Evolutionary conservation across 1,140 invertebrate species (phyloP), one percentile per base, ranked within the genome.

Genomic region (Zaprionus ornatus): DNA sequence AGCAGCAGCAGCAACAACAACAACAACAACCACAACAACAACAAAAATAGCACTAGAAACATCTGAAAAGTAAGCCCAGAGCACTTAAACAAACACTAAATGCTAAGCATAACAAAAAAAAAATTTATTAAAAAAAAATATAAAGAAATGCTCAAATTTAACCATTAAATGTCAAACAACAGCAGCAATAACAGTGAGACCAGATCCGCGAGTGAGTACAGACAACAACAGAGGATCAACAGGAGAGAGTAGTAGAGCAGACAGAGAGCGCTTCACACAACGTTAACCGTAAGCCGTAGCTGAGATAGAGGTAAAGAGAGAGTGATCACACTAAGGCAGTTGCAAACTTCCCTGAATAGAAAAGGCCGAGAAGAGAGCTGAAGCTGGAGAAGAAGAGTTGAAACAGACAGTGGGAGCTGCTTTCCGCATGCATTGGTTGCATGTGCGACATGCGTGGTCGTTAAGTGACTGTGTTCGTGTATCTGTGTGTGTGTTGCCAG

Each of bases 131-230:
- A 55, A 64, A 48, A 69, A 86, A 81, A 61, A 73, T 55, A 45
- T 54, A 50, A 69, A 70, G 48, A 68, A 87, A 83, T 88, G 84
- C 84, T 84, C 80, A 84, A 88, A 73, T 74, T 78, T 56, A 60
- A 74, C 62, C 72, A 67, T 80, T 87, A 69, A 80, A 88, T 88
- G 83, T 88, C 80, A 87, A 78, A 65, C 79, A 62, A 62, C 35
- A 63, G 50, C 56, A 67, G n/a, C 62, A 77, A 25, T 42, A 54
- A 6, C 65, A 77, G 29, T 27, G 40, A 42, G 40, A 63, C 50
- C 52, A 59, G 40, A 45, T 45, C n/a, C 40, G 57, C 55, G 67
- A 61, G 61, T 35, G 52, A 45, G 19, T 23, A 50, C 45, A 19
- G 45, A 50, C 19, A 50, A 50, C 19, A 50, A 23, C 19, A 50